Percentiles rank a stretch among this genome's conserved stretches.
These are phyloP conservation scores for Baronia brevicornis DNA, from an alignment of 2,888 invertebrate species.

Conservation along the genomic window DNA sequence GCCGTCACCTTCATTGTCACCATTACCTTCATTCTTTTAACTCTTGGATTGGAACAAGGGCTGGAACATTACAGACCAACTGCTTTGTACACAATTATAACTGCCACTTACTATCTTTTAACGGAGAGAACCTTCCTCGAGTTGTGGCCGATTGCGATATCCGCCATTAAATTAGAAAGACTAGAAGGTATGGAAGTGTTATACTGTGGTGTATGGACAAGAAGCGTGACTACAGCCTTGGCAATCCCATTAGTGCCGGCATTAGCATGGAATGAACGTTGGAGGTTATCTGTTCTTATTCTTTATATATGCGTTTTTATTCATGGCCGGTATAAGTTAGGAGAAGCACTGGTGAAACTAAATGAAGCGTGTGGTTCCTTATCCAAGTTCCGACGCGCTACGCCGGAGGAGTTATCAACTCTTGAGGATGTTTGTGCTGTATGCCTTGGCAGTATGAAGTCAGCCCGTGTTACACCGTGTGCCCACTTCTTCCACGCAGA, in stretches of 20 bases:
- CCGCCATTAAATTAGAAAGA: conserved; percentile 75
- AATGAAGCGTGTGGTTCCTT: conserved; percentile 77
- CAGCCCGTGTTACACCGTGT: conserved; percentile 85
- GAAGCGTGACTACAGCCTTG: conserved; percentile 73
- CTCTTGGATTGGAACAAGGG: conserved; percentile 84
- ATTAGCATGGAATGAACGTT: conserved; percentile 72
- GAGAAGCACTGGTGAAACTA: conserved; percentile 72
- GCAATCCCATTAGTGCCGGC: conserved; percentile 76
- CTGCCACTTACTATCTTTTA: conserved; percentile 81
- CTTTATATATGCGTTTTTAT: conserved; percentile 80
- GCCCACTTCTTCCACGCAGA: conserved; percentile 87
- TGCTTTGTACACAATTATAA: conserved; percentile 77
- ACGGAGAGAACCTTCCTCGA: conserved; percentile 84
- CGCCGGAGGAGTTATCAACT: conserved; percentile 77
- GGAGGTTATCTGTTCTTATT: conserved; percentile 74
- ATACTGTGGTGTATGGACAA: conserved; percentile 80
- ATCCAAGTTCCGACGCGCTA: conserved; percentile 78
- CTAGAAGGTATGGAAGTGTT: conserved; percentile 83
- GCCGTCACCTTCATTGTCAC: conserved; percentile 87
- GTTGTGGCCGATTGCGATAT: conserved; percentile 75
- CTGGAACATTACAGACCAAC: conserved; percentile 84
- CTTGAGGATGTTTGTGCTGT: conserved; percentile 88
- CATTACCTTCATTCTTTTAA: conserved; percentile 83
- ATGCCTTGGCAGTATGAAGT: conserved; percentile 81
- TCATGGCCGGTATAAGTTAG: conserved; percentile 77